These are phyloP conservation scores for Pteromalus puparum DNA, from an alignment of 1,140 invertebrate species.

Conservation along the genomic window DNA sequence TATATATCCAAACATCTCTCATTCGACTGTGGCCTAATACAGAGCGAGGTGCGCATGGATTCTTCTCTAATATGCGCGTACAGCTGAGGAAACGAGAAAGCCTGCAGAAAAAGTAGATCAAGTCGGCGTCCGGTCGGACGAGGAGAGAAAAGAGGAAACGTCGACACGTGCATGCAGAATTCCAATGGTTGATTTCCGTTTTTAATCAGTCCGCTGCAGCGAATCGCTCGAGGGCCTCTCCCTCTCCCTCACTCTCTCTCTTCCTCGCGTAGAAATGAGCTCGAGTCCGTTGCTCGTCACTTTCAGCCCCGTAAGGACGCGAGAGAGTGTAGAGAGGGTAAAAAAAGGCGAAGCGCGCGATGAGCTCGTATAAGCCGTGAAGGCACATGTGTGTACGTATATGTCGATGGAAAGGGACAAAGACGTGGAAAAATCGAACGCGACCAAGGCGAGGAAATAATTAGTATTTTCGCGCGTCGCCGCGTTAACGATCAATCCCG, in stretches of 20 bases:
- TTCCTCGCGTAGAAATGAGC: not conserved
- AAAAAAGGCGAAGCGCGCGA: not conserved
- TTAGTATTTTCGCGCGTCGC: slow-evolving; percentile 40
- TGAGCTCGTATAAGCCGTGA: not conserved
- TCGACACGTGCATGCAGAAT: slow-evolving; percentile 49
- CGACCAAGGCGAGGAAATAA: slow-evolving; percentile 34
- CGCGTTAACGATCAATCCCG: slow-evolving; percentile 29
- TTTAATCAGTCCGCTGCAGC: slow-evolving; percentile 62
- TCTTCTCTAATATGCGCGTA: too few species aligned
- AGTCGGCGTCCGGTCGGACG: slow-evolving; percentile 39
- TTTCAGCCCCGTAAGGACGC: not conserved
- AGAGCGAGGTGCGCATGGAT: too few species aligned
- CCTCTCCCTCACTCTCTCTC: not conserved
- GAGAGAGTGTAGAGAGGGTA: not conserved
- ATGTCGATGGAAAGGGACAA: not conserved
- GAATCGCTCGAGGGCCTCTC: slow-evolving; percentile 54
- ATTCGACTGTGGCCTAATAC: too few species aligned
- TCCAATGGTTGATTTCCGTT: slow-evolving; percentile 62
- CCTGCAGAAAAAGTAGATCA: slow-evolving; percentile 45
- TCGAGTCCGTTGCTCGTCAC: not conserved
- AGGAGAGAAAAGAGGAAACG: slow-evolving; percentile 33
- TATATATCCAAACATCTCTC: too few species aligned
- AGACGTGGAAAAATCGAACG: slow-evolving; percentile 18
- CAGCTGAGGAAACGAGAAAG: slow-evolving; percentile 6
- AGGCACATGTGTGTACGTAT: not conserved